phyloP scores from a whole-genome alignment of 1,140 invertebrate species.

The Cyphomyrmex costatus region DNA sequence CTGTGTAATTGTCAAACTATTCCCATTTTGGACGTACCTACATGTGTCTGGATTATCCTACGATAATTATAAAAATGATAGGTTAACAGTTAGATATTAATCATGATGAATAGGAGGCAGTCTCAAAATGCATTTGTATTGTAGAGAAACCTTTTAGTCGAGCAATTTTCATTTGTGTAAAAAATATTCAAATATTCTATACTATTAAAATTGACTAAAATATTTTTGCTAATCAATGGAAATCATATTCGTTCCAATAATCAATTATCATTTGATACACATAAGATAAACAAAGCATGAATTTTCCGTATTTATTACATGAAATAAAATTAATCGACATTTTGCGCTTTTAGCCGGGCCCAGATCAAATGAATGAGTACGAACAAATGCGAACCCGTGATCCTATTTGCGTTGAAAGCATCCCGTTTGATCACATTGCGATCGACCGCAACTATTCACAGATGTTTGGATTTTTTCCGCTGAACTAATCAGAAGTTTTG shows the following conservation, averaged over 20 bases:
- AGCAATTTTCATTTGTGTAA: background rate
- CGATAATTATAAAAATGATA: too few species aligned
- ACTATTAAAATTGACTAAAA: background rate
- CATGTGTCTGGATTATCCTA: too few species aligned
- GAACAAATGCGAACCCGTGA: background rate
- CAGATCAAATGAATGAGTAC: background rate
- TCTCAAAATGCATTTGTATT: background rate
- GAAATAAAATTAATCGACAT: background rate
- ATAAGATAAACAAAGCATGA: background rate
- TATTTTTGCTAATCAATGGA: background rate
- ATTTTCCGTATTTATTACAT: background rate
- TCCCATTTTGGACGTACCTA: too few species aligned
- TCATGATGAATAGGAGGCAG: background rate
- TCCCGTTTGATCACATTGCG: background rate
- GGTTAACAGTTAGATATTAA: background rate
- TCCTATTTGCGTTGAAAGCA: background rate
- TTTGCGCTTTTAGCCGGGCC: background rate
- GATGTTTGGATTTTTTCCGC: background rate
- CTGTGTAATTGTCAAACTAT: too few species aligned
- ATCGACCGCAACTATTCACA: background rate
- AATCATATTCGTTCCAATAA: background rate
- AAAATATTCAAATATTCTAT: background rate
- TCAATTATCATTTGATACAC: background rate
- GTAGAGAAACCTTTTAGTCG: background rate
- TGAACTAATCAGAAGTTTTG: background rate